Evolutionary conservation across 1,140 invertebrate species (phyloP), one percentile per base, ranked within the genome.

Genomic region (Aphaenogaster floridana): DNA sequence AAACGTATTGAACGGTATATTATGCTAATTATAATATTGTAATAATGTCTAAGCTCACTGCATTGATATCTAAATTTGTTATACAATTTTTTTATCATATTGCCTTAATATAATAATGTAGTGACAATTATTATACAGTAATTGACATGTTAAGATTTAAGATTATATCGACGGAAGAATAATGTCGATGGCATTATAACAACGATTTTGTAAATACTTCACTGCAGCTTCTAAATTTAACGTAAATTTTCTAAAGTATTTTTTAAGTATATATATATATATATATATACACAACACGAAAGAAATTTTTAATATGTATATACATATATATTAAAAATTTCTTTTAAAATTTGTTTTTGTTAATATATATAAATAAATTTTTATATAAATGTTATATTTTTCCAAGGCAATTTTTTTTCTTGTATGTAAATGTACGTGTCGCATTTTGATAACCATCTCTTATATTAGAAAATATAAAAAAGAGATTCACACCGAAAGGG

Each of bases 21-120:
- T 15, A 8, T 54, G 45, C 45, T 74, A 85, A 34, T 81, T 54
- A 69, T 66, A 64, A 72, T 57, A 36, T 48, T 78, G 11, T 34
- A 72, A 84, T 72, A 74, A 84, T 59, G 13, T 61, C 45, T 52
- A 57, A 42, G 45, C 45, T 64, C 34, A 34, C 2, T 83, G 15
- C 3, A 42, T 21, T 45, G 15, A 59, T 54, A 39, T 48, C 50
- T 28, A 71, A 88, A 36, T 11, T 69, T 89, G 59, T n/a, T 87
- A 59, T 83, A n/a, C 21, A 87, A 57, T 81, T 52, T 68, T 57
- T 34, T 74, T 45, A 81, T 87, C 11, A 17, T 87, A 87, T 48
- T 88, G 59, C 68, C 59, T 74, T 87, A 42, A 63, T 72, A 80
- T 87, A 42, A 63, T 72, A 80, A 28, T 64, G 17, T 54, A 42